Base-by-base conservation (phyloP, 2,888 invertebrate species). In the Macrophya alboannulata region DNA sequence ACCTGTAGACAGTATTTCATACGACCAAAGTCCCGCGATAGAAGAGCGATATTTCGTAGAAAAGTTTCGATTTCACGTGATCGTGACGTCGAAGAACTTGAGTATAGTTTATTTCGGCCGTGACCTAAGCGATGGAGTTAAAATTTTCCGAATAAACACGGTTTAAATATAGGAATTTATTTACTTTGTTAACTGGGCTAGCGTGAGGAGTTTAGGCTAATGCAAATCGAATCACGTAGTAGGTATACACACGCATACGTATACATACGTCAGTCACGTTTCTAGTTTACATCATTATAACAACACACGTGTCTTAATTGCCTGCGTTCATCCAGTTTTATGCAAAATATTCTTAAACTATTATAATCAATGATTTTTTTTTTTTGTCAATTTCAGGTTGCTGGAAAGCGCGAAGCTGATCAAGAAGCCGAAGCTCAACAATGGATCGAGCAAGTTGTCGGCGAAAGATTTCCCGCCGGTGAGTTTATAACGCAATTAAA, bases 361-460 rank as follows among this genome's bases (percentile, higher is more conserved):
- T 31, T 21, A 37, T 37, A 6, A 37, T 68, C 17, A 4, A 68
- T 15, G 5, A 37, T 31, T 40, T 55, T 55, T 9, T 17, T 40
- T 40, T 15, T 48, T 86, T 89, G 87, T 87, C 88, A n/a, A 48
- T 95, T 95, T 21, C 94, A 97, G 97, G 96, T 97, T 92, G 97
- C 97, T 90, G 97, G 97, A 86, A 97, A 97, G 93, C 96, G 97
- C 71, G 97, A 97, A 90, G 96, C 96, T 0, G 96, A 96, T 88
- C 97, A 97, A 93, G 97, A 97, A 93, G 94, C 93, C 0, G 97
- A 98, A 94, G 98, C 98, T 48, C 96, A 98, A 92, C 95, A 95
- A 91, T 98, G 98, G 98, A 96, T 98, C 86, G 98, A 98, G 93
- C 95, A 95, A 0, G 96, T 98, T 0, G 95, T 96, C 86, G 97